phyloP scores from a whole-genome alignment of 2,113 vertebrate species.

The Callopanchax toddi region DNA sequence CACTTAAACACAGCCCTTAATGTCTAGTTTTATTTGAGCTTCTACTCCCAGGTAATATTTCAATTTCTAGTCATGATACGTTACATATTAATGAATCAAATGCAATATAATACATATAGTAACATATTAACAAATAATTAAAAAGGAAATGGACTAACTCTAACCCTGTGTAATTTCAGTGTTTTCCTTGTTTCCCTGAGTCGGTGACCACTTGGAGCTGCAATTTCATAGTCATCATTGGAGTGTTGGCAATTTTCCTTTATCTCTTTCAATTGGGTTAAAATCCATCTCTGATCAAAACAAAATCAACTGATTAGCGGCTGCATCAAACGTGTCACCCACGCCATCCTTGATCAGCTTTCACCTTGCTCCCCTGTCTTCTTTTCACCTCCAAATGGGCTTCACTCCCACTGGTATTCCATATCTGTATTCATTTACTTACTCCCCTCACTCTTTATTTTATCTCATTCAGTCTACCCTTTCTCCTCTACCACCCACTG shows the following conservation, averaged over 20 bases:
- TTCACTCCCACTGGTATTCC: slow-evolving; percentile 42
- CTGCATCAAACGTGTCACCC: slow-evolving; percentile 39
- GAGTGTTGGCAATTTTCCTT: slow-evolving; percentile 34
- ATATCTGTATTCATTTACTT: slow-evolving; percentile 63
- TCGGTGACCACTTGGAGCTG: slow-evolving; percentile 21
- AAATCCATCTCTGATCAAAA: slow-evolving; percentile 52
- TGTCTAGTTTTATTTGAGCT: too few species aligned
- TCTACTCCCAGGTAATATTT: too few species aligned
- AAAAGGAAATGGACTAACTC: too few species aligned
- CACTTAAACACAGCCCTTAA: too few species aligned
- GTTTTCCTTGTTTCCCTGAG: slow-evolving; percentile 8
- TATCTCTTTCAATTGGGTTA: slow-evolving; percentile 35
- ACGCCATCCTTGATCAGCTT: slow-evolving; percentile 53
- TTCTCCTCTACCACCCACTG: slow-evolving; percentile 55
- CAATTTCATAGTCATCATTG: slow-evolving; percentile 30
- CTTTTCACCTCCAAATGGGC: slow-evolving; percentile 30
- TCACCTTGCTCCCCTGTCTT: slow-evolving; percentile 60
- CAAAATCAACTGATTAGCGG: slow-evolving; percentile 53
- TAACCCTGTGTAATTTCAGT: too few species aligned
- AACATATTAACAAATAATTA: too few species aligned
- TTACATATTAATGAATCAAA: too few species aligned
- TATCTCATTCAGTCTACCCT: slow-evolving; percentile 46
- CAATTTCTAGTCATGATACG: too few species aligned
- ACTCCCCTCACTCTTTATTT: slow-evolving; percentile 58
- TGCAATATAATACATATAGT: too few species aligned